These are phyloP conservation scores for Rhopalosiphum maidis DNA, from an alignment of 1,140 invertebrate genomes.

Conservation along the genomic window DNA sequence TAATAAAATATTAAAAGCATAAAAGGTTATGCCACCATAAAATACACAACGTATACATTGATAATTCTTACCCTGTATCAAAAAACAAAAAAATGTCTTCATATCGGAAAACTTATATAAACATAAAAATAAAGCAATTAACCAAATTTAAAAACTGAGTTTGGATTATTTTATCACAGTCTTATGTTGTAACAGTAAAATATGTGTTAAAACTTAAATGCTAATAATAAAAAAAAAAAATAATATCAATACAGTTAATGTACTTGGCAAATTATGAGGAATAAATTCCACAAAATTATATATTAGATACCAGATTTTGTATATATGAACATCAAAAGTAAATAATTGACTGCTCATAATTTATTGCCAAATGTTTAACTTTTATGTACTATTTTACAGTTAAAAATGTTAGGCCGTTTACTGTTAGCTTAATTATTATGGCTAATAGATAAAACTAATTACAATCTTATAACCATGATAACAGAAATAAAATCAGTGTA, in stretches of 20 bases:
- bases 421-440: not conserved
- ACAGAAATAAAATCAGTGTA: not conserved
- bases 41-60: constrained; percentile 56
- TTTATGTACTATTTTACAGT: not conserved
- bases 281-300: not conserved
- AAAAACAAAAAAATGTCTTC: constrained; percentile 43
- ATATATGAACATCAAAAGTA: not conserved
- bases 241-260: constrained; percentile 27
- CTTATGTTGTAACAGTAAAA: constrained; percentile 55
- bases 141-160: constrained; percentile 53
- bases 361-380: not conserved
- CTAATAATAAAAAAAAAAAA: constrained; percentile 42
- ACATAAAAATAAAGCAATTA: constrained; percentile 55
- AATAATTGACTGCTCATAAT: not conserved
- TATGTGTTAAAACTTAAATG: constrained; percentile 50
- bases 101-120: constrained; percentile 49
- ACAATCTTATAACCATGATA: not conserved
- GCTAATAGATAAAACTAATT: not conserved
- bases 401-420: not conserved
- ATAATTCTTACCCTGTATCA: constrained; percentile 57
- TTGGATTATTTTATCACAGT: constrained; percentile 56
- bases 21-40: constrained; percentile 33
- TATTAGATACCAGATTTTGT: not conserved
- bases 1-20: constrained; percentile 43
- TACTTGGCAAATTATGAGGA: not conserved